A percentile compares a stretch with the other conserved stretches of the same genome.
These are phyloP conservation scores for Parotia lawesii DNA, from an alignment of 2,113 vertebrate species.

Conservation along the genomic window DNA sequence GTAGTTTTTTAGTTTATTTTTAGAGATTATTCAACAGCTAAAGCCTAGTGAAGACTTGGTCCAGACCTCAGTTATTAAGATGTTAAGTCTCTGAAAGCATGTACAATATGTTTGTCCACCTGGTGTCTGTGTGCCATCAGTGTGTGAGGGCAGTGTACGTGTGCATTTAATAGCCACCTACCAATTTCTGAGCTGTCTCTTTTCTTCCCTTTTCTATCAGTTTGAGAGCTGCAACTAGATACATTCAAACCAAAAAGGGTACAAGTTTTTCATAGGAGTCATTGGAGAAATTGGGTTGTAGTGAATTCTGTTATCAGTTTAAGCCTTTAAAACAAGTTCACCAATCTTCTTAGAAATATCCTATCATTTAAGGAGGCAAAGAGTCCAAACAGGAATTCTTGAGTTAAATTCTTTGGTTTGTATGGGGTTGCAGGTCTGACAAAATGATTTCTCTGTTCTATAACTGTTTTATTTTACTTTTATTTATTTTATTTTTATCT, in stretches of 20 bases:
- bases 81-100: not conserved
- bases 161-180: not conserved
- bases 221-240: slow-evolving; percentile 45
- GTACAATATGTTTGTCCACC: not conserved
- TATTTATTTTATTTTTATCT: not conserved
- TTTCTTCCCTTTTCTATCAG: not conserved
- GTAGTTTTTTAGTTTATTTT: too few relatives aligned
- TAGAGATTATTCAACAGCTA: not conserved
- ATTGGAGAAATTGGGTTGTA: not conserved
- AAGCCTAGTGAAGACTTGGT: not conserved
- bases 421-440: slow-evolving; percentile 28
- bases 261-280: not conserved
- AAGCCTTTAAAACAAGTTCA: not conserved
- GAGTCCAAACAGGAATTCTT: not conserved
- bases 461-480: not conserved
- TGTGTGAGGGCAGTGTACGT: not conserved
- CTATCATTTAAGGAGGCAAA: not conserved
- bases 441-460: not conserved
- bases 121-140: not conserved
- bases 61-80: not conserved
- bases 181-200: not conserved
- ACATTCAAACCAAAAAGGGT: slow-evolving; percentile 34
- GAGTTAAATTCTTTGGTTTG: slow-evolving; percentile 38
- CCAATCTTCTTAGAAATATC: not conserved
- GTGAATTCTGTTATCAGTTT: not conserved